Conservation (phyloP, 2,888 invertebrate species). For the Mythimna loreyi region DNA sequence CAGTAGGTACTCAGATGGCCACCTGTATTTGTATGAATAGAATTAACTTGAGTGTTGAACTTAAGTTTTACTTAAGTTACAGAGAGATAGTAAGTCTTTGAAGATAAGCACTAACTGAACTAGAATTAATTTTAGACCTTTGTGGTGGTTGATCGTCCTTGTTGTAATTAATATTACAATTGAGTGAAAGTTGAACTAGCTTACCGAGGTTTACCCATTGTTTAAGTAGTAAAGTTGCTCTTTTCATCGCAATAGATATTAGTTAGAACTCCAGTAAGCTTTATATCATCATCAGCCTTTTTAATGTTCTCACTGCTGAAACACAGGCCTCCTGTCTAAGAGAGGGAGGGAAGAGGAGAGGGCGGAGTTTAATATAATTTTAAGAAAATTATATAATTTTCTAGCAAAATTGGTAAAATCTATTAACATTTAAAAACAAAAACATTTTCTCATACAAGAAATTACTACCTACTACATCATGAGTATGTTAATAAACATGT, state of each 20-base stretch:
- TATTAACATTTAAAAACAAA: no score
- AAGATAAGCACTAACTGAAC: slow-evolving; percentile 47
- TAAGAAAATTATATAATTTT: no score
- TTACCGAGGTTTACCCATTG: not conserved
- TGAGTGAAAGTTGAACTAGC: not conserved
- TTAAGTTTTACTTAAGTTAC: slow-evolving; percentile 52
- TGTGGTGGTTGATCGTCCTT: slow-evolving; percentile 3
- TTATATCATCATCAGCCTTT: not conserved
- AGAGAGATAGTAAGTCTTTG: slow-evolving; percentile 48
- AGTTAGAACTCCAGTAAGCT: not conserved
- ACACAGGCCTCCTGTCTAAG: no score
- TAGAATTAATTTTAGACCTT: slow-evolving; percentile 33
- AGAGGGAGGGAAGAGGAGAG: no score
- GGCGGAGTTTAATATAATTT: no score
- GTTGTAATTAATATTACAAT: slow-evolving; percentile 22
- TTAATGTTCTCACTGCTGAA: no score
- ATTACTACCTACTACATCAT: no score
- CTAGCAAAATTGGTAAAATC: no score
- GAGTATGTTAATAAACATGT: no score
- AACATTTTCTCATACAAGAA: no score
- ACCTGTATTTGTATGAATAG: slow-evolving; percentile 56
- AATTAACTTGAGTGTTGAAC: slow-evolving; percentile 53
- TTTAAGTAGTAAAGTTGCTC: not conserved
- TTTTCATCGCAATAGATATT: not conserved
- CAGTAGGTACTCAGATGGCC: slow-evolving; percentile 19